These are phyloP conservation scores for Ephydatia muelleri DNA, from an alignment of 37 sponge, comb jelly and placozoan genomes.

Conservation along the genomic window DNA sequence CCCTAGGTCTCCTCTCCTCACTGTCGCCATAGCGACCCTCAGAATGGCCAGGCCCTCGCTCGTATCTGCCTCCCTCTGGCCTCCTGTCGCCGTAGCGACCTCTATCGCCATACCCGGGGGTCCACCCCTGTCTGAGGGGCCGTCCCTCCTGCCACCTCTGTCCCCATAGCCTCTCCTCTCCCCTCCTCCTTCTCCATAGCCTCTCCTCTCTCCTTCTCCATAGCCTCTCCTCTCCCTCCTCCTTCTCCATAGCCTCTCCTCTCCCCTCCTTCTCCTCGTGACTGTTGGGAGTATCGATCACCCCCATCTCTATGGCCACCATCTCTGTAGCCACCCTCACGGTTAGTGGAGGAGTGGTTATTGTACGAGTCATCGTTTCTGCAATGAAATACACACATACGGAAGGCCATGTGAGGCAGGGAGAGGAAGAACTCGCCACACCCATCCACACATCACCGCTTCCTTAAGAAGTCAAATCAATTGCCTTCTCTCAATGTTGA, in stretches of 20 bases:
- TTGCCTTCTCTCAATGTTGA: too few relatives aligned
- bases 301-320: background rate
- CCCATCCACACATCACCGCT: background rate
- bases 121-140: background rate
- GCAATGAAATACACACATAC: too few relatives aligned
- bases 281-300: background rate
- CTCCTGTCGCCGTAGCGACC: conserved; percentile 10
- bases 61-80: too few relatives aligned
- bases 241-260: conserved; percentile 6
- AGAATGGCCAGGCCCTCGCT: too few relatives aligned
- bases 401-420: too few relatives aligned
- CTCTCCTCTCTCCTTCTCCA: background rate
- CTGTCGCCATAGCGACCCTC: too few relatives aligned
- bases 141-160: conserved; percentile 5
- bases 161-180: conserved; percentile 24
- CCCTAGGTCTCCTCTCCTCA: conserved; percentile 13
- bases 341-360: background rate
- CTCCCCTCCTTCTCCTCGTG: background rate
- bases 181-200: conserved; percentile 7
- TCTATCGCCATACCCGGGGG: conserved; percentile 3
- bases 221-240: background rate
- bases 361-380: background rate
- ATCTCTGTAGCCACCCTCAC: too few relatives aligned
- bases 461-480: too few relatives aligned
- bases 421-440: too few relatives aligned